Evolutionary conservation across 1,140 invertebrate genomes (phyloP).

Genomic region (Anthonomus grandis): DNA sequence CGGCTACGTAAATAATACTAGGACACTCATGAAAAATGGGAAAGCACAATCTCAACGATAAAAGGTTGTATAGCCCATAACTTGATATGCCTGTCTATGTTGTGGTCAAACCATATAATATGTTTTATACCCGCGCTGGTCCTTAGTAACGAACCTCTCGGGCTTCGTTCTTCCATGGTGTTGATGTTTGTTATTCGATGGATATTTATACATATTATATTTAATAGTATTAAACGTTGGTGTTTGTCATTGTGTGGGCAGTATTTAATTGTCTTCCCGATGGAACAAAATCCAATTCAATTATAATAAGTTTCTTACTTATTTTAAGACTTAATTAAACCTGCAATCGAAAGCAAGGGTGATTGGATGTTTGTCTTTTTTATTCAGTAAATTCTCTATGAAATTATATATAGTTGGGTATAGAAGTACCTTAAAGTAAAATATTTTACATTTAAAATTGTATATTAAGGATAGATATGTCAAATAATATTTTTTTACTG

Average conservation of each 20-base stretch:
- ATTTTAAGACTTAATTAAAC: too few relatives aligned
- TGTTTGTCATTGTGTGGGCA: too few relatives aligned
- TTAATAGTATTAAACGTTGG: background rate
- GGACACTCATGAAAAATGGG: conserved; percentile 43
- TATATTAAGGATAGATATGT: background rate
- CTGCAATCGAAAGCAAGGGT: background rate
- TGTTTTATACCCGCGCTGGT: background rate
- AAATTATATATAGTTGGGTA: background rate
- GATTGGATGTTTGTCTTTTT: background rate
- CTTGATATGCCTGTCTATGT: background rate
- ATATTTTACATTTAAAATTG: background rate
- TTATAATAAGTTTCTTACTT: too few relatives aligned
- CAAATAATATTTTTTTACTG: background rate
- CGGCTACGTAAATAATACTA: conserved; percentile 40
- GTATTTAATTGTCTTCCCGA: too few relatives aligned
- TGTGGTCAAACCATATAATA: background rate
- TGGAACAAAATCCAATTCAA: too few relatives aligned
- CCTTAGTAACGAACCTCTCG: background rate
- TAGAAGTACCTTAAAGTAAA: background rate
- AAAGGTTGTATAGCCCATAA: too few relatives aligned
- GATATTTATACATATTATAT: background rate
- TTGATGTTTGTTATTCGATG: background rate
- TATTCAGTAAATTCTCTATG: background rate
- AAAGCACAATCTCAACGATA: conserved; percentile 39
- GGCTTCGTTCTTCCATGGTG: background rate